Conservation (phyloP, 2,888 invertebrate genomes). For the Tenthredo scrophulariae region DNA sequence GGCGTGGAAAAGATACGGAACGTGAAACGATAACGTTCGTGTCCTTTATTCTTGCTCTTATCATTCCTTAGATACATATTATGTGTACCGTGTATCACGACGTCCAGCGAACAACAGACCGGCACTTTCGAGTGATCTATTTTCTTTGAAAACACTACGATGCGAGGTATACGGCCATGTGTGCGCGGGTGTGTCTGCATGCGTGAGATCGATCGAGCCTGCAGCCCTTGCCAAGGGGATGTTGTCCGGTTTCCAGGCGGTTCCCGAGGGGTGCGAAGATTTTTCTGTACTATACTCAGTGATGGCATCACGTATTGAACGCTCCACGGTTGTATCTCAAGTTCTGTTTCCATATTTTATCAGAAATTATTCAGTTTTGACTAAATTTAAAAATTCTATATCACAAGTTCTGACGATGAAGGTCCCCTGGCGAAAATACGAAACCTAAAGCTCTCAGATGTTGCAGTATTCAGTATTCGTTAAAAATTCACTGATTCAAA, state of each 20-base stretch:
- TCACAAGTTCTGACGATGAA: background rate
- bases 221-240: slow-evolving; percentile 26
- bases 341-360: background rate
- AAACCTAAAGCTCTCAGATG: background rate
- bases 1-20: background rate
- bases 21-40: background rate
- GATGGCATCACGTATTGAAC: background rate
- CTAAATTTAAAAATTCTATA: background rate
- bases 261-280: background rate
- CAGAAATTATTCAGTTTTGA: background rate
- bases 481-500: background rate
- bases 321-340: background rate
- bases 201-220: slow-evolving; percentile 54
- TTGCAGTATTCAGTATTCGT: background rate
- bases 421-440: background rate
- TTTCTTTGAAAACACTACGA: background rate
- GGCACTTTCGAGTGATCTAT: slow-evolving; percentile 1
- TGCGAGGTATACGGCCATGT: background rate
- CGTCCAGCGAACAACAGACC: too few species aligned
- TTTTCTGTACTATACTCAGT: background rate
- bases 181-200: slow-evolving; percentile 48
- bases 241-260: slow-evolving; percentile 38
- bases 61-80: slow-evolving; percentile 8
- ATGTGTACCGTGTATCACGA: background rate
- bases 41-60: background rate